Percentiles rank a stretch among this genome's conserved stretches.
These are phyloP conservation scores for Zosterops borbonicus DNA, from an alignment of 2,113 vertebrate species.

Conservation along the genomic window DNA sequence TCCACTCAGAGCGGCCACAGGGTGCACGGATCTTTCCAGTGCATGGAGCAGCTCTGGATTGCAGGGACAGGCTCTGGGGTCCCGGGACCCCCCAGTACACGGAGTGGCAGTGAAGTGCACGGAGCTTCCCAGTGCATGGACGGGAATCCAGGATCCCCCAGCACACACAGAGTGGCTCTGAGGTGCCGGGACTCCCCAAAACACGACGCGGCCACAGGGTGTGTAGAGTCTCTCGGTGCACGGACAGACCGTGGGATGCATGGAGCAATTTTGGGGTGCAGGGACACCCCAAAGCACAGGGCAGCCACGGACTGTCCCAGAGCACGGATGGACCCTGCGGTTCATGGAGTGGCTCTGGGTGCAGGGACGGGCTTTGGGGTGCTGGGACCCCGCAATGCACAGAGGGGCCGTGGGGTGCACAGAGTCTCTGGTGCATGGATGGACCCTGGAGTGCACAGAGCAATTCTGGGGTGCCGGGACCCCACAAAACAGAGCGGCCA, in stretches of 20 bases:
- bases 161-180: background rate
- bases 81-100: background rate
- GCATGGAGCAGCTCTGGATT: background rate
- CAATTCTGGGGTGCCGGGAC: background rate
- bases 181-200: background rate
- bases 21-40: background rate
- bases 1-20: background rate
- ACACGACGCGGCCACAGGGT: background rate
- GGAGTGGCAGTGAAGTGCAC: background rate
- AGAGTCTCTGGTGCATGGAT: background rate
- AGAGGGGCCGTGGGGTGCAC: background rate
- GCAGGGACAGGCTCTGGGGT: background rate
- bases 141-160: background rate
- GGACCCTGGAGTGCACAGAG: background rate
- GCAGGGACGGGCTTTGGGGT: background rate
- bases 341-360: background rate
- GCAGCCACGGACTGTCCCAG: background rate
- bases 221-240: background rate
- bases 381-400: background rate
- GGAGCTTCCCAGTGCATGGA: background rate
- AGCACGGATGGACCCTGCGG: background rate
- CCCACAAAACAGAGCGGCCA: fast-evolving
- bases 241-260: background rate
- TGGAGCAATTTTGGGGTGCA: background rate
- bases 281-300: background rate